Conservation (phyloP, 2,888 invertebrate genomes). For the Sinelater perroti region DNA sequence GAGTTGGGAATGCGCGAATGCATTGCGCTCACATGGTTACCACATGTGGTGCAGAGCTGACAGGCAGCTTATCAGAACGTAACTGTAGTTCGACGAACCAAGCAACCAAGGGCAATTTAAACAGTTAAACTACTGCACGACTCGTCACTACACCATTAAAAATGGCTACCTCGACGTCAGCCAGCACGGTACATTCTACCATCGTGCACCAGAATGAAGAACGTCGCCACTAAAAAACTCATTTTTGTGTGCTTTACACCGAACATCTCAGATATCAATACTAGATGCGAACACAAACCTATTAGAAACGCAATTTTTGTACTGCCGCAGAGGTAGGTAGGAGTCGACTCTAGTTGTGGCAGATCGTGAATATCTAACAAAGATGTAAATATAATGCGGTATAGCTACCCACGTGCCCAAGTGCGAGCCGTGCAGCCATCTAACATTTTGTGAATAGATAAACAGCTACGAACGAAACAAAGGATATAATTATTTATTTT, state of each 20-base stretch:
- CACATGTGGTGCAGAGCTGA: conserved; percentile 45
- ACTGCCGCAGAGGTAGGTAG: no score
- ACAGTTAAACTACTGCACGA: conserved; percentile 29
- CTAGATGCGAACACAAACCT: not conserved
- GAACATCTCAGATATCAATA: not conserved
- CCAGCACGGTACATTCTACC: not conserved
- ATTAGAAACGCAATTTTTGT: no score
- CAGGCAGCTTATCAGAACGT: conserved; percentile 37
- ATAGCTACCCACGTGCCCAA: conserved; percentile 8
- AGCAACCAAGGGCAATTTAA: conserved; percentile 37
- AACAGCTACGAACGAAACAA: conserved; percentile 11
- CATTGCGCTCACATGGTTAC: conserved; percentile 43
- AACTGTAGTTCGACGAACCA: conserved; percentile 40
- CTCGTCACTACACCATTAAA: conserved; percentile 4
- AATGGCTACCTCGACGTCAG: conserved; percentile 4
- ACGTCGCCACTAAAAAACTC: no score
- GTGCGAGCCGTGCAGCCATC: conserved; percentile 5
- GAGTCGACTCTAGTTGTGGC: no score
- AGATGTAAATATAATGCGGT: conserved; percentile 1
- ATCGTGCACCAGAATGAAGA: no score
- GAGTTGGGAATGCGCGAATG: conserved; percentile 19
- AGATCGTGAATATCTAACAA: conserved; percentile 6
- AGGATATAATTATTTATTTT: conserved; percentile 33
- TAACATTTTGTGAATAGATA: conserved; percentile 16
- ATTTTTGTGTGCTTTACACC: not conserved